Evolutionary conservation across 2,888 invertebrate genomes (phyloP), one percentile per base, ranked within the genome.

Genomic region (Pterostichus niger): DNA sequence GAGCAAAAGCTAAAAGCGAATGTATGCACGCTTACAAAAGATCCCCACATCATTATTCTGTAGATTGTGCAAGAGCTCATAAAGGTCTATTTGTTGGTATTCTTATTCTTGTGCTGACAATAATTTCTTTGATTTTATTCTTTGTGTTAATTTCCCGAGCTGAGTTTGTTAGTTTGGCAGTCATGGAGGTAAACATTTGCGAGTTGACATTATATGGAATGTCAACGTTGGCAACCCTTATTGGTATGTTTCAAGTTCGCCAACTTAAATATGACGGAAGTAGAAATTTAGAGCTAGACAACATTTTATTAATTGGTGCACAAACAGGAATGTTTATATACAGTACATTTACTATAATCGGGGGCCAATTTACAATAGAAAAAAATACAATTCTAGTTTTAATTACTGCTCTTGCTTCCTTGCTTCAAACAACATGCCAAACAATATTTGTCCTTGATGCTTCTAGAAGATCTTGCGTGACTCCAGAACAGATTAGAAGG

Each of bases 281-380:
- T 84, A 91, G 96, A 83, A 96, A 96, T 87, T 92, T 97, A 85
- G 96, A 96, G 86, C 90, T 98, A 88, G 98, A 98, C 89, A 97
- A 97, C 88, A 97, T 97, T 56, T 92, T 99, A 0, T 91, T 99
- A 75, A 95, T 98, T 11, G 97, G 98, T 0, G 98, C 98, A 0
- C 97, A 98, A 89, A 97, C 97, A 0, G 98, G 98, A 7, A 96
- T 98, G 91, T 98, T 98, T 89, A 95, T 98, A 85, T 98, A 98
- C 89, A 96, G 97, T 85, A 96, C 97, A 56, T 97, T 98, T 88
- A 97, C 97, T 9, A 97, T 98, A 83, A 97, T 98, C 84, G 97
- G 98, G 0, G 97, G 97, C 2, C 96, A 97, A 88, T 97, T 98
- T 86, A 96, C 96, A 0, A 92, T 96, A 84, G 94, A 95, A 86